phyloP scores from a whole-genome alignment of 1,140 invertebrate species.

The Goniozus legneri region DNA sequence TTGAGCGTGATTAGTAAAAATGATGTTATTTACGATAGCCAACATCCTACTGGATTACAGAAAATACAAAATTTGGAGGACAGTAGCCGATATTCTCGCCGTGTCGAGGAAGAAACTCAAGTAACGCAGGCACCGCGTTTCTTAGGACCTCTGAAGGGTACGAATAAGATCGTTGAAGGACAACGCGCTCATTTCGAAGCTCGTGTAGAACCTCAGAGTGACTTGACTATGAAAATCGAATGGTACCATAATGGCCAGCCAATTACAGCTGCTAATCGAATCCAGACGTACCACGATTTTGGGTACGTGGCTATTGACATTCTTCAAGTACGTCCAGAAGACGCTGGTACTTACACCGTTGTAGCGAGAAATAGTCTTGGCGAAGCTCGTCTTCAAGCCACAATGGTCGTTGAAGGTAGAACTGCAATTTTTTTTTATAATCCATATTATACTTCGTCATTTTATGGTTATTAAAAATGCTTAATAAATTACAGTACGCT shows the following conservation, averaged over 20 bases:
- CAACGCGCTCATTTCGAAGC: constrained; percentile 96
- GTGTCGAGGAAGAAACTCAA: constrained; percentile 68
- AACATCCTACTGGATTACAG: constrained; percentile 82
- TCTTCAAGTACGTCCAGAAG: constrained; percentile 78
- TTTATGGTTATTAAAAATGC: neutral
- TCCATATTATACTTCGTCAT: neutral
- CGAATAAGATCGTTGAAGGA: constrained; percentile 91
- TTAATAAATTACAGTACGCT: constrained; percentile 61
- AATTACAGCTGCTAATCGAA: constrained; percentile 78
- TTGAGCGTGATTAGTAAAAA: constrained; percentile 82
- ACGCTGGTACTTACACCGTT: constrained; percentile 83
- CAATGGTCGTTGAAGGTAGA: constrained; percentile 86
- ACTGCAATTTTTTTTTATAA: constrained; percentile 23
- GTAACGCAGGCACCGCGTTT: constrained; percentile 79
- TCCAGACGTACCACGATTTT: constrained; percentile 92
- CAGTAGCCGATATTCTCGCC: constrained; percentile 65
- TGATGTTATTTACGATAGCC: constrained; percentile 80
- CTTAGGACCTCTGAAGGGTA: constrained; percentile 81
- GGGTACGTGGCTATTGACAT: constrained; percentile 94
- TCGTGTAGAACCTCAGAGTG: constrained; percentile 88
- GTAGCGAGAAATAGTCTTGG: constrained; percentile 84
- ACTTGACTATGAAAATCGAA: constrained; percentile 81
- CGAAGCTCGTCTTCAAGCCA: constrained; percentile 75
- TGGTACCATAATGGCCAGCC: constrained; percentile 90
- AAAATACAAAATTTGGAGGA: constrained; percentile 89